Base-by-base conservation (phyloP, 1,140 invertebrate genomes). In the Gonioctena quinquepunctata region DNA sequence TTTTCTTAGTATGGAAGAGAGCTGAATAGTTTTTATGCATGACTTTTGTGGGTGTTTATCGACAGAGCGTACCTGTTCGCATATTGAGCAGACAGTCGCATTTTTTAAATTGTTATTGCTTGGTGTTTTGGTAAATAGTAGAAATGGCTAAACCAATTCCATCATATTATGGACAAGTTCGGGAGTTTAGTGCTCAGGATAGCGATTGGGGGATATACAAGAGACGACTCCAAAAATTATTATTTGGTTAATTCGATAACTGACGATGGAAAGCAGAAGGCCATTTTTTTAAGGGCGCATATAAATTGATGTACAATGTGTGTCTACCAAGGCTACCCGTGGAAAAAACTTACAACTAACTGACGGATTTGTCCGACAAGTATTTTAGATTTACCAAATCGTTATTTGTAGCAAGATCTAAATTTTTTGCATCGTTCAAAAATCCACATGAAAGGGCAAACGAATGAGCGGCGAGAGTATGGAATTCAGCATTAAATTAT, bases 281-380 rank as follows among this genome's bases (percentile, higher is more conserved):
- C 68, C 13, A 64, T 69, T n/a, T 42, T 69, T 11, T 56, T 57
- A 60, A 69, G 52, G 68, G 49, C n/a, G 42, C 68, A 13, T 69
- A 69, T 56, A 62, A 69, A 33, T 19, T 69, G 33, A 61, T 68
- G 16, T 69, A 63, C 52, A 69, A 63, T 26, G 48, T 69, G 26
- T 69, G 59, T 42, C 28, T 62, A 19, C 68, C 59, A 22, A 50
- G 13, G 7, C 26, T 63, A 19, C 68, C 68, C 18, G 60, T 78
- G 75, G 48, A 66, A 56, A 71, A 21, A 28, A 48, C 56, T 13
- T 64, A 60, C 68, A 56, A 60, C 11, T 59, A 63, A 19, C 42
- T 69, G 7, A 42, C 50, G 8, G 18, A 62, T 7, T 28, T 56
- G 21, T 50, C 69, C 13, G 25, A 72, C 21, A 25, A 54, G 65